Conservation (phyloP, 1,140 invertebrate species). For the Amyelois transitella region DNA sequence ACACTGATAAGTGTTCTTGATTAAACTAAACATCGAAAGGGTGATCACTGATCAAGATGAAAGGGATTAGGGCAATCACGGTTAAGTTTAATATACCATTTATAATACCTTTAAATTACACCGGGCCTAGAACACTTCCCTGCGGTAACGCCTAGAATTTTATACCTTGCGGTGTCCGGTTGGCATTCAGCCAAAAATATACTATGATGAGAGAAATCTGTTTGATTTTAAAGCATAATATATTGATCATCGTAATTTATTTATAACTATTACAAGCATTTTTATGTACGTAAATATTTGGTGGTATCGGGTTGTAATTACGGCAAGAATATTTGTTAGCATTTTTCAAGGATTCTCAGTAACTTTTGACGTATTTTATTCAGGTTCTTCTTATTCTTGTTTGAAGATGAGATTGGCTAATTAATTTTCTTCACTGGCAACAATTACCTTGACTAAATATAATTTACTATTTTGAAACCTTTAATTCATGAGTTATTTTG, state of each 20-base stretch:
- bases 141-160: background rate
- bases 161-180: background rate
- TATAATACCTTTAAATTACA: background rate
- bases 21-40: too few relatives aligned
- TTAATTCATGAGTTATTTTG: too few relatives aligned
- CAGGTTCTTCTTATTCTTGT: background rate
- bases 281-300: background rate
- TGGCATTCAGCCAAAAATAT: background rate
- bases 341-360: background rate
- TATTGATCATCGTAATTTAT: constrained; percentile 2
- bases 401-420: background rate
- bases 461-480: background rate
- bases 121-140: background rate
- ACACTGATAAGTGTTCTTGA: too few relatives aligned
- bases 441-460: background rate
- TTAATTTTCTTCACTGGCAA: background rate
- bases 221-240: constrained; percentile 1
- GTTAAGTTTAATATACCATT: background rate
- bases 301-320: background rate
- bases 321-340: background rate
- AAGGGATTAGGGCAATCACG: background rate
- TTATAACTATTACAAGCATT: background rate
- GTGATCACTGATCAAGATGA: background rate
- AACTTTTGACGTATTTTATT: background rate
- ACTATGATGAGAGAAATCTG: background rate